Evolutionary conservation across 2,888 invertebrate species (phyloP).

Genomic region (Brachypalpus laphriformis): DNA sequence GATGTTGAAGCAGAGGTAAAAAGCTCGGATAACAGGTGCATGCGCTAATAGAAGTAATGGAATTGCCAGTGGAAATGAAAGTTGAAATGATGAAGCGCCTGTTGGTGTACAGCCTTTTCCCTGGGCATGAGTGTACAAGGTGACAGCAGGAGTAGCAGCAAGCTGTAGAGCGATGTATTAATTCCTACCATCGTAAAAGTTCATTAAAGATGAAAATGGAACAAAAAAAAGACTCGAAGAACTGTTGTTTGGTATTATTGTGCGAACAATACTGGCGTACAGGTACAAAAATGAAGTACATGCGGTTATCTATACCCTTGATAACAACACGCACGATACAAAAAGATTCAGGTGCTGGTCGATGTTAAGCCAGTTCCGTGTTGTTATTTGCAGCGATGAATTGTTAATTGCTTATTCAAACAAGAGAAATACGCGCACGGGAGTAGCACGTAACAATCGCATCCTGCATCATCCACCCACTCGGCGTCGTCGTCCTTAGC

Average conservation of each 20-base stretch:
- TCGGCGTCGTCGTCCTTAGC: slow-evolving; percentile 22
- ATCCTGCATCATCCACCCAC: slow-evolving; percentile 36
- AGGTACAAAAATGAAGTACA: not conserved
- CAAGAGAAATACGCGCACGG: slow-evolving; percentile 33
- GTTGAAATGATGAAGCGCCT: slow-evolving; percentile 10
- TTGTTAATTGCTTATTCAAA: slow-evolving; percentile 72
- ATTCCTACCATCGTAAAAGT: slow-evolving; percentile 9
- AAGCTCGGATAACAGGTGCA: slow-evolving; percentile 46
- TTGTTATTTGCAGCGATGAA: slow-evolving; percentile 60
- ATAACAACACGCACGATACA: not conserved
- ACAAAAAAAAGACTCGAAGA: not conserved
- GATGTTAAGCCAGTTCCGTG: not conserved
- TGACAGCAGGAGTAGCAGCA: not conserved
- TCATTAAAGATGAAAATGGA: slow-evolving; percentile 32
- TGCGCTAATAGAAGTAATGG: slow-evolving; percentile 42
- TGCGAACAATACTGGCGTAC: not conserved
- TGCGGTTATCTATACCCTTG: not conserved
- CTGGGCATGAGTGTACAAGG: too few species aligned
- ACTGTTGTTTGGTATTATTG: not conserved
- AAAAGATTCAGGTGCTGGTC: slow-evolving; percentile 29
- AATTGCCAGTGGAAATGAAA: slow-evolving; percentile 20
- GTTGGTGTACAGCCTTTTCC: not conserved
- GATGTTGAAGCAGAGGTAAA: slow-evolving; percentile 27
- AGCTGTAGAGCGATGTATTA: slow-evolving; percentile 22
- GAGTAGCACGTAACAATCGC: slow-evolving; percentile 42